Evolutionary conservation across 2,113 vertebrate genomes (phyloP).

Genomic region (Leptobrachium leishanense): DNA sequence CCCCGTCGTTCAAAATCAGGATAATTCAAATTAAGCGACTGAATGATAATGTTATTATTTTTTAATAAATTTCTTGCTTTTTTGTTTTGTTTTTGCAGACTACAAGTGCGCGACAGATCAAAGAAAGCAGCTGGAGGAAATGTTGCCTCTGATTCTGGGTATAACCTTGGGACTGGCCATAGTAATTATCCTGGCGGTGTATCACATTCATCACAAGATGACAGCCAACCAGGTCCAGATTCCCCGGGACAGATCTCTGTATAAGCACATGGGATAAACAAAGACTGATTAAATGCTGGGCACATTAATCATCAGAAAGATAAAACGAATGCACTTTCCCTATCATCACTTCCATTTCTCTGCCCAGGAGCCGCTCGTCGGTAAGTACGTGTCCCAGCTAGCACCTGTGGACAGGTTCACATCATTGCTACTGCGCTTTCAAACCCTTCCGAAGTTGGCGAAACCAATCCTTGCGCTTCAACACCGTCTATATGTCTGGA

Average conservation of each 20-base stretch:
- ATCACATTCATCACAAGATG: slow-evolving; percentile 95
- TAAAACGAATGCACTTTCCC: slow-evolving; percentile 64
- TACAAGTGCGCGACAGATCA: slow-evolving; percentile 94
- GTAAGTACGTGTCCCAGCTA: not conserved
- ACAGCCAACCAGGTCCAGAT: slow-evolving; percentile 84
- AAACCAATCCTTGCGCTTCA: too few species aligned
- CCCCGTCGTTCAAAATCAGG: too few species aligned
- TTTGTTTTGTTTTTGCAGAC: slow-evolving; percentile 68
- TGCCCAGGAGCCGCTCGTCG: not conserved
- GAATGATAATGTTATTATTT: too few species aligned
- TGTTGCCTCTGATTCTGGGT: slow-evolving; percentile 88
- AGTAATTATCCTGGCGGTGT: slow-evolving; percentile 82
- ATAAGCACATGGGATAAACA: slow-evolving; percentile 93
- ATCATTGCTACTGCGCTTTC: too few species aligned
- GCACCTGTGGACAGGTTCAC: not conserved
- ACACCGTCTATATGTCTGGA: too few species aligned
- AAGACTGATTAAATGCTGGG: slow-evolving; percentile 32
- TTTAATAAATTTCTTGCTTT: slow-evolving; percentile 3
- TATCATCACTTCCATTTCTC: slow-evolving; percentile 17
- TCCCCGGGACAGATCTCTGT: slow-evolving; percentile 90
- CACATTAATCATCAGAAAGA: slow-evolving; percentile 54
- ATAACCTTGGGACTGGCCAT: slow-evolving; percentile 87
- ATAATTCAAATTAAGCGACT: too few species aligned
- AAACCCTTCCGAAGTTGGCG: too few species aligned
- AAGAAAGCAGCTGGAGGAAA: slow-evolving; percentile 90